phyloP scores from a whole-genome alignment of 1,140 invertebrate genomes.

The Thaumetopoea pityocampa region DNA sequence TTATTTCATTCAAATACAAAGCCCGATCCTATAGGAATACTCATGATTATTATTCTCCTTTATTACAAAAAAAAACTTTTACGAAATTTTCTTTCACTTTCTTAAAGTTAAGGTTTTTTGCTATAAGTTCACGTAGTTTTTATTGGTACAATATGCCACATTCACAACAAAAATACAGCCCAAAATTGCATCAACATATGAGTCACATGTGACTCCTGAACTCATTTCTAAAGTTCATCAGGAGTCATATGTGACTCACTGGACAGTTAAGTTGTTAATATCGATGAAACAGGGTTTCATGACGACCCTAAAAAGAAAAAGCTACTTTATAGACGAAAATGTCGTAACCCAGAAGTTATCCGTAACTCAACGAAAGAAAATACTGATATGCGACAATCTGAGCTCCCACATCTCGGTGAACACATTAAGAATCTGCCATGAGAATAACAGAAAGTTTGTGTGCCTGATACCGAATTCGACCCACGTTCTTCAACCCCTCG shows the following conservation, averaged over 20 bases:
- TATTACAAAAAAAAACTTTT: neutral
- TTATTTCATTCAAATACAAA: slow-evolving; percentile 6
- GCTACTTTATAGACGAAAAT: too few relatives aligned
- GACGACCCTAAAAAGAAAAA: too few relatives aligned
- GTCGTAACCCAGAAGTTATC: too few relatives aligned
- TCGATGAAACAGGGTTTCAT: too few relatives aligned
- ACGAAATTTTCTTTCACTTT: slow-evolving; percentile 3
- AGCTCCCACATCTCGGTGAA: too few relatives aligned
- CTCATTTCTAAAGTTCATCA: slow-evolving; percentile 7
- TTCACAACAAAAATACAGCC: slow-evolving; percentile 5
- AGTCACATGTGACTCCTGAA: slow-evolving; percentile 13
- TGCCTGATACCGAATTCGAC: too few relatives aligned
- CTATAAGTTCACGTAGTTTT: slow-evolving; percentile 5
- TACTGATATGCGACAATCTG: too few relatives aligned
- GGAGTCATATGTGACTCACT: slow-evolving; percentile 13
- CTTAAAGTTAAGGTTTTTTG: slow-evolving; percentile 4
- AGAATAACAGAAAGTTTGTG: too few relatives aligned
- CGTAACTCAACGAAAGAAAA: too few relatives aligned
- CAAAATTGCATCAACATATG: slow-evolving; percentile 10
- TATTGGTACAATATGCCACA: slow-evolving; percentile 3
- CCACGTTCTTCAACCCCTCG: too few relatives aligned
- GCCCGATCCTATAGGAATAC: slow-evolving; percentile 2
- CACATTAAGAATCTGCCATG: too few relatives aligned
- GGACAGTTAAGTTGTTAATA: slow-evolving; percentile 1
- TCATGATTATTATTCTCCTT: too few relatives aligned